phyloP scores from a whole-genome alignment of 1,140 invertebrate species.

The Hydropsyche tenuis region DNA sequence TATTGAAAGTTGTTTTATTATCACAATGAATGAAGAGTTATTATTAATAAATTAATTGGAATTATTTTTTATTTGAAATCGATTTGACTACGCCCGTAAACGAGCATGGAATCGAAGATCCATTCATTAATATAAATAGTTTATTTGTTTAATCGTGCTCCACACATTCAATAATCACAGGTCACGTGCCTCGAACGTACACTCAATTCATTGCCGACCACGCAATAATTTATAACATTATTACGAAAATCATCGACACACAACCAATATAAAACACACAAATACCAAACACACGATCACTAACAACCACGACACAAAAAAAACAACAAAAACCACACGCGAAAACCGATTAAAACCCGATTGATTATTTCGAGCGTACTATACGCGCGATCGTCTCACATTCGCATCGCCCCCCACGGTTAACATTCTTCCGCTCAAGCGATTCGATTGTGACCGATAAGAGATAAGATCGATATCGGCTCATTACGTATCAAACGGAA shows the following conservation, averaged over 20 bases:
- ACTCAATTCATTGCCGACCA: constrained; percentile 22
- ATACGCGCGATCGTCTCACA: constrained; percentile 25
- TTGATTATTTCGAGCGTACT: background rate
- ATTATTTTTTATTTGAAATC: background rate
- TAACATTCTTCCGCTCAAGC: constrained; percentile 48
- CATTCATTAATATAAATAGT: constrained; percentile 51
- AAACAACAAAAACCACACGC: too few species aligned
- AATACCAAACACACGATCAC: background rate
- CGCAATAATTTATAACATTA: background rate
- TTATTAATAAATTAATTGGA: too few species aligned
- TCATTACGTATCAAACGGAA: constrained; percentile 37
- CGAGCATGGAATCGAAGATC: constrained; percentile 17
- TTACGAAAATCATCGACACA: background rate
- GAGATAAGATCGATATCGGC: constrained; percentile 44
- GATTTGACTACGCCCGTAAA: constrained; percentile 14
- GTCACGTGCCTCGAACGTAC: constrained; percentile 43
- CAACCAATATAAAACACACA: too few species aligned
- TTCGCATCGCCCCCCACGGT: constrained; percentile 38
- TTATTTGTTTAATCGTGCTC: constrained; percentile 51
- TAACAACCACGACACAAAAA: too few species aligned
- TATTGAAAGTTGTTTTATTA: too few species aligned
- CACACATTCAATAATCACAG: constrained; percentile 44
- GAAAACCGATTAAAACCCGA: background rate
- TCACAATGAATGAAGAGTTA: too few species aligned
- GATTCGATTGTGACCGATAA: constrained; percentile 47